phyloP scores from a whole-genome alignment of 2,888 invertebrate species.

The Drosophila pseudotakahashii region DNA sequence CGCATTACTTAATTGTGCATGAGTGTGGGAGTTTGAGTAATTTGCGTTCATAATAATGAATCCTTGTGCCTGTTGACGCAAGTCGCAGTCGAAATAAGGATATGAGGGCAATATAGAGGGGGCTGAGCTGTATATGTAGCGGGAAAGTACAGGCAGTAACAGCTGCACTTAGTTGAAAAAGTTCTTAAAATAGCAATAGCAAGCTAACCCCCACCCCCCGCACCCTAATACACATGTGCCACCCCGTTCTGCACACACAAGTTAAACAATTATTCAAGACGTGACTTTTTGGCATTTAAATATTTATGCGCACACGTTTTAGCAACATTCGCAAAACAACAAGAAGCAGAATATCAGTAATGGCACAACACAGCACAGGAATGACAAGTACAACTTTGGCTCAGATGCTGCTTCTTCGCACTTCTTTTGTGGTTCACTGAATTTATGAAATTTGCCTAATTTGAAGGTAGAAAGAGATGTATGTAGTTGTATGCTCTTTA shows the following conservation, averaged over 20 bases:
- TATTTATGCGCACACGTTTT: constrained; percentile 73
- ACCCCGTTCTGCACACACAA: constrained; percentile 36
- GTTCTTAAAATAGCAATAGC: constrained; percentile 69
- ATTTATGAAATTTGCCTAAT: constrained; percentile 4
- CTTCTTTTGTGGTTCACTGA: background rate
- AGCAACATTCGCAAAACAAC: constrained; percentile 30
- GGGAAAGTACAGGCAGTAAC: constrained; percentile 36
- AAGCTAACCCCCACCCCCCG: constrained; percentile 7
- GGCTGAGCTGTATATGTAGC: background rate
- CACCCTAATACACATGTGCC: background rate
- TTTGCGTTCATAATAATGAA: constrained; percentile 73
- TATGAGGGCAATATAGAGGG: background rate
- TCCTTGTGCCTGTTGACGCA: constrained; percentile 47
- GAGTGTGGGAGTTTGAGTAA: constrained; percentile 52
- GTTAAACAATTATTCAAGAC: constrained; percentile 76
- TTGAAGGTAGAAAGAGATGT: background rate
- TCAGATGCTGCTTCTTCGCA: constrained; percentile 16
- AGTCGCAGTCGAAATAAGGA: constrained; percentile 11
- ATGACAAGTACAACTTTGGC: constrained; percentile 24
- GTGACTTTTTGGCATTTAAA: constrained; percentile 79
- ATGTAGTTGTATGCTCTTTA: background rate
- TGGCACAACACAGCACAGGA: constrained; percentile 10
- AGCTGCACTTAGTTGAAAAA: constrained; percentile 75
- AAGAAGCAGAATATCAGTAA: constrained; percentile 2
- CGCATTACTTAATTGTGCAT: constrained; percentile 30